Conservation (phyloP, 2,113 vertebrate genomes). For the Pollachius pollachius region DNA sequence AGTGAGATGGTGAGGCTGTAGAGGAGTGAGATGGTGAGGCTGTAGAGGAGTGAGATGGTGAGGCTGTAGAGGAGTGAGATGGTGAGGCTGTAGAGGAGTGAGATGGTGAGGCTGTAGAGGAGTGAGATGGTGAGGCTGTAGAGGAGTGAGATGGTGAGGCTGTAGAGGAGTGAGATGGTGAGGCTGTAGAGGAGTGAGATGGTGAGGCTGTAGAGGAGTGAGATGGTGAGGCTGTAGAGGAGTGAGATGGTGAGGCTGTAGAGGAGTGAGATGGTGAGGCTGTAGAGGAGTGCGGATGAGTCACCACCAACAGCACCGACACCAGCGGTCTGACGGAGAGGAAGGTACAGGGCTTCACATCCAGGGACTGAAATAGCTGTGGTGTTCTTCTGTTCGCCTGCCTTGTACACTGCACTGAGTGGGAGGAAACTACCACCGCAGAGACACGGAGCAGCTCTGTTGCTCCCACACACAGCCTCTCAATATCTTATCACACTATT, state of each 20-base stretch:
- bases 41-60: constrained; percentile 36
- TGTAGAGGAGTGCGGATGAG: constrained; percentile 47
- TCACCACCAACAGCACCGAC: constrained; percentile 19
- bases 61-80: constrained; percentile 37
- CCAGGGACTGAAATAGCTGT: constrained; percentile 60
- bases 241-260: too few relatives aligned
- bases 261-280: constrained; percentile 29
- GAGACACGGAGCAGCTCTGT: constrained; percentile 49
- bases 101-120: too few relatives aligned
- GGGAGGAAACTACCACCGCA: constrained; percentile 48
- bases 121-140: too few relatives aligned
- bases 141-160: too few relatives aligned
- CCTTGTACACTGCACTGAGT: constrained; percentile 50
- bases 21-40: too few relatives aligned
- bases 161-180: constrained; percentile 36
- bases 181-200: constrained; percentile 37
- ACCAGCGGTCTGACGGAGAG: constrained; percentile 38
- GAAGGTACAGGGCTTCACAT: constrained; percentile 44
- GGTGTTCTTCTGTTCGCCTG: constrained; percentile 52
- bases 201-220: constrained; percentile 37
- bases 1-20: too few relatives aligned
- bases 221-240: too few relatives aligned
- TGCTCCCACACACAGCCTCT: constrained; percentile 35
- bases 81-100: constrained; percentile 37
- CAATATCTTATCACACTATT: too few relatives aligned